These are phyloP conservation scores for Phaenicophaeus curvirostris DNA, from an alignment of 2,797 vertebrate genomes.

Conservation along the genomic window DNA sequence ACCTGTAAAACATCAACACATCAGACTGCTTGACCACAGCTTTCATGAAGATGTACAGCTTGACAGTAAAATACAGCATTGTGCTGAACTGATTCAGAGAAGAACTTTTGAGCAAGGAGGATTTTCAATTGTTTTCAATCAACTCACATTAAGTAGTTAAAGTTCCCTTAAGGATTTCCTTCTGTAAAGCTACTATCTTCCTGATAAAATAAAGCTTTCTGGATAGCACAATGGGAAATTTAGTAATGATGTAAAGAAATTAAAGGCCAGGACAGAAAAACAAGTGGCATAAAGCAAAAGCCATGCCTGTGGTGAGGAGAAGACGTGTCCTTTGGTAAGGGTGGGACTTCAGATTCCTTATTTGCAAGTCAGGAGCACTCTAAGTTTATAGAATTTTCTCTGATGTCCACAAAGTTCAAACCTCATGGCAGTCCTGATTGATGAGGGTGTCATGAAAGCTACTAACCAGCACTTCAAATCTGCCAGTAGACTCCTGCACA, in stretches of 20 bases:
- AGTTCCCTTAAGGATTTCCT: not conserved
- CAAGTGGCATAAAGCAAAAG: not conserved
- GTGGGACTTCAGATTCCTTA: not conserved
- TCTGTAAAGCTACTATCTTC: not conserved
- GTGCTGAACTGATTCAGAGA: not conserved
- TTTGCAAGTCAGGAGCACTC: not conserved
- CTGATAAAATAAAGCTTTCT: not conserved
- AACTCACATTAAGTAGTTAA: not conserved
- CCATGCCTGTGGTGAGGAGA: not conserved
- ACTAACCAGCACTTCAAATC: not conserved
- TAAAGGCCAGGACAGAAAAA: not conserved
- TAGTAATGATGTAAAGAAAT: not conserved
- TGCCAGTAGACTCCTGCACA: not conserved
- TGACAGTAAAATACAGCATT: not conserved
- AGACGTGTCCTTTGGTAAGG: not conserved
- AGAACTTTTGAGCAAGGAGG: not conserved
- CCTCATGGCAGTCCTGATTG: not conserved
- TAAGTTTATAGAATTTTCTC: not conserved
- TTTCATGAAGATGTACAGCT: not conserved
- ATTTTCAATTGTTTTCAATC: not conserved
- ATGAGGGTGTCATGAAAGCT: not conserved
- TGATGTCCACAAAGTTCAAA: not conserved
- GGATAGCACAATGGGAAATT: not conserved
- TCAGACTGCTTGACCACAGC: not conserved
- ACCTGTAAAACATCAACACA: not conserved